Evolutionary conservation across 1,140 invertebrate species (phyloP).

Genomic region (Heliconius congener): DNA sequence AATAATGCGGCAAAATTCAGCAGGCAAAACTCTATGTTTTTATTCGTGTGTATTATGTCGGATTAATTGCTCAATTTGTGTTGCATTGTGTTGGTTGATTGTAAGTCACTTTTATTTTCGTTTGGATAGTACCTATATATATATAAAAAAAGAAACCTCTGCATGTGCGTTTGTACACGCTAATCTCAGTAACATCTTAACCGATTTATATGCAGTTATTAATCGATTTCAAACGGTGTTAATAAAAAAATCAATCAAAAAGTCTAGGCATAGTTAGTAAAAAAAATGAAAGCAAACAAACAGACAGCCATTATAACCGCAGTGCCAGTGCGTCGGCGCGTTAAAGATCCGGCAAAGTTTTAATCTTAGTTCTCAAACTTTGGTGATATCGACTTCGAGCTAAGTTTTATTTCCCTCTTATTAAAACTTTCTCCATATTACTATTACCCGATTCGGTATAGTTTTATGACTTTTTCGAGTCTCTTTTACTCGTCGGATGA

Average conservation of each 20-base stretch:
- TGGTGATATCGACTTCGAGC: constrained; percentile 57
- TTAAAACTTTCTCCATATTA: constrained; percentile 75
- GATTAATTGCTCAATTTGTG: constrained; percentile 17
- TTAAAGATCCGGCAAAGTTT: constrained; percentile 59
- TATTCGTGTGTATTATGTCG: constrained; percentile 1
- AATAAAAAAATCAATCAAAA: too few relatives aligned
- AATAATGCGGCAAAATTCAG: too few relatives aligned
- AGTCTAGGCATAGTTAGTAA: not conserved
- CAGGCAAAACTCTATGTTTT: not conserved
- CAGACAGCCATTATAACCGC: constrained; percentile 36
- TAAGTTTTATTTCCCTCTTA: constrained; percentile 66
- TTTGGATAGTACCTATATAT: too few relatives aligned
- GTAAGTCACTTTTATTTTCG: not conserved
- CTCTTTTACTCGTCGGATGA: constrained; percentile 30
- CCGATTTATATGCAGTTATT: too few relatives aligned
- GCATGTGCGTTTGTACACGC: too few relatives aligned
- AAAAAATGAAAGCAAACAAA: constrained; percentile 17
- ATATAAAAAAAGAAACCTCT: too few relatives aligned
- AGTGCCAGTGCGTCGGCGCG: constrained; percentile 55
- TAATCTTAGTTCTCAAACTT: constrained; percentile 65
- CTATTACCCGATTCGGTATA: constrained; percentile 62
- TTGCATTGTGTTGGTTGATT: not conserved
- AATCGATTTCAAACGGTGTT: too few relatives aligned
- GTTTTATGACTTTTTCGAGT: constrained; percentile 66
- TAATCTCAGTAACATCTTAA: too few relatives aligned